These are phyloP conservation scores for Eupithecia pulchellata DNA, from an alignment of 2,888 invertebrate genomes.

Conservation along the genomic window DNA sequence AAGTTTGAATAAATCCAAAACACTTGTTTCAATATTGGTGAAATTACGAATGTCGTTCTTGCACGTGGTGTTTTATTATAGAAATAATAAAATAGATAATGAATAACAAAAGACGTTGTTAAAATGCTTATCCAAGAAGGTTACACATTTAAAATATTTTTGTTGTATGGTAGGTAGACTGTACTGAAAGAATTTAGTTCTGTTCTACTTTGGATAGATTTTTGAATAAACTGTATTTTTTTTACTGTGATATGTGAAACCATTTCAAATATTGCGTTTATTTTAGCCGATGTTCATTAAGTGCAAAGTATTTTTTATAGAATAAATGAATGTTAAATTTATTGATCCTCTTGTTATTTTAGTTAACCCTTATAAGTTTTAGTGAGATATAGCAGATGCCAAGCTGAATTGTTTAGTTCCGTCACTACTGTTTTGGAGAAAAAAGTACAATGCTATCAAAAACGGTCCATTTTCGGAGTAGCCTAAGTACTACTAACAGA, in stretches of 20 bases:
- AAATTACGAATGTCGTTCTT: background rate
- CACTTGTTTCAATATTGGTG: background rate
- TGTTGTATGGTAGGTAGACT: background rate
- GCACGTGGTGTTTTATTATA: background rate
- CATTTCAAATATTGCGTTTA: conserved; percentile 31
- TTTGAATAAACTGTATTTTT: conserved; percentile 36
- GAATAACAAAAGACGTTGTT: background rate
- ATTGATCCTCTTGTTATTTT: conserved; percentile 15
- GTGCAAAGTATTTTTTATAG: conserved; percentile 39
- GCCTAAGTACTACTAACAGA: no score
- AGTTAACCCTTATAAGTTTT: no score
- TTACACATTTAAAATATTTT: background rate
- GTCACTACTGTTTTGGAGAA: no score
- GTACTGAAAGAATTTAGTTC: background rate
- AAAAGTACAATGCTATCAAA: no score
- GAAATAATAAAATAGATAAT: background rate
- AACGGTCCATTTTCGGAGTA: no score
- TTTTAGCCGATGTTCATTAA: conserved; percentile 34
- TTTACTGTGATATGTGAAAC: conserved; percentile 54
- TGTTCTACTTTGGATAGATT: background rate
- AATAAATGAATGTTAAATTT: conserved; percentile 24
- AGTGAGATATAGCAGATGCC: no score
- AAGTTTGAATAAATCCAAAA: background rate
- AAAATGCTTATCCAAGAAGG: background rate
- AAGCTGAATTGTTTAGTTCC: no score